Conservation (phyloP, 2,888 invertebrate genomes). For the Phymatocera aterrima region DNA sequence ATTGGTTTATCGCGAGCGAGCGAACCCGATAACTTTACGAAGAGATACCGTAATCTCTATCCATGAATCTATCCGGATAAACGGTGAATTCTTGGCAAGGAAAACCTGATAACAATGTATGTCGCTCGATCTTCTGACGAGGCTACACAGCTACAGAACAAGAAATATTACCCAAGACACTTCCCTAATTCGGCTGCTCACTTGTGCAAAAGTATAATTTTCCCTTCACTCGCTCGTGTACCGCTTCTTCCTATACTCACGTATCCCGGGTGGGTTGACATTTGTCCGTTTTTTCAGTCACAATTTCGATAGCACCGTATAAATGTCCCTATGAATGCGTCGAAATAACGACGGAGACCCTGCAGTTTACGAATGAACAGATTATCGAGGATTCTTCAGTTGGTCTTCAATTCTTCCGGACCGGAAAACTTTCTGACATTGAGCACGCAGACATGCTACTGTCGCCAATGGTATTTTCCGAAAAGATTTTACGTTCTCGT, state of each 20-base stretch:
- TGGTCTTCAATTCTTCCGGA: background rate
- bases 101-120: background rate
- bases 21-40: constrained; percentile 36
- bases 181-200: background rate
- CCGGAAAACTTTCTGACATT: background rate
- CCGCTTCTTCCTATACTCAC: background rate
- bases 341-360: constrained; percentile 10
- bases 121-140: background rate
- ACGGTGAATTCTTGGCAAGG: background rate
- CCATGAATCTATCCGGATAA: constrained; percentile 1
- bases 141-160: background rate
- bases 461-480: background rate
- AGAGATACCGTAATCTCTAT: constrained; percentile 23
- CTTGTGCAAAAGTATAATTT: background rate
- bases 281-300: constrained; percentile 6
- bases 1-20: constrained; percentile 27
- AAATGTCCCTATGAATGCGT: constrained; percentile 28
- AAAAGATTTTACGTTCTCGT: too few species aligned
- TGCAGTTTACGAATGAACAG: constrained; percentile 23
- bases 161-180: background rate
- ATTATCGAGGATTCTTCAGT: background rate
- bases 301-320: constrained; percentile 28
- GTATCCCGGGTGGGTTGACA: background rate
- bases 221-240: background rate
- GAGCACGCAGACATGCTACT: background rate